Evolutionary conservation across 2,113 vertebrate genomes (phyloP).

Genomic region (Gobio gobio): DNA sequence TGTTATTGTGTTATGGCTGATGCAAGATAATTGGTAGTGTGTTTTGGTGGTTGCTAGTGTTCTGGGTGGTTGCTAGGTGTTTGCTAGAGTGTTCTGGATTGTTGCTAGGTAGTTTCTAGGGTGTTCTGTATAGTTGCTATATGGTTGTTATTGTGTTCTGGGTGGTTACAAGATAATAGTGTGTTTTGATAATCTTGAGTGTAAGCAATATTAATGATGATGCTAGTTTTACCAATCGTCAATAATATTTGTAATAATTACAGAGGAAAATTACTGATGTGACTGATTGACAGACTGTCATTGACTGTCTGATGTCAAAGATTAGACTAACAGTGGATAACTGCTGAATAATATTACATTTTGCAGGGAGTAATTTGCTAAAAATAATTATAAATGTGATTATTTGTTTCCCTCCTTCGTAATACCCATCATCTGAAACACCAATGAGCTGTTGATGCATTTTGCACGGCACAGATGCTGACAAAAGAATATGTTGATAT

Average conservation of each 20-base stretch:
- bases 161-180: neutral
- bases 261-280: neutral
- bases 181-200: neutral
- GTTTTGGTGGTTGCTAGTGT: neutral
- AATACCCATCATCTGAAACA: constrained; percentile 1
- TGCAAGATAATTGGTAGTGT: no score
- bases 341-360: constrained; percentile 37
- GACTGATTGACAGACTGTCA: no score
- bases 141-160: neutral
- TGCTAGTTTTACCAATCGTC: neutral
- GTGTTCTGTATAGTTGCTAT: neutral
- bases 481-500: constrained; percentile 49
- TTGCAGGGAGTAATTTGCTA: constrained; percentile 6
- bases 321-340: neutral
- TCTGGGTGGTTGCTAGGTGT: neutral
- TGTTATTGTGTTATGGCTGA: no score
- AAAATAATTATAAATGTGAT: constrained; percentile 6
- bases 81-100: neutral
- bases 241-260: neutral
- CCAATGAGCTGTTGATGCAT: constrained; percentile 27
- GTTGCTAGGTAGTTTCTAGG: neutral
- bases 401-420: neutral
- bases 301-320: neutral
- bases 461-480: constrained; percentile 34
- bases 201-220: neutral